Conservation (phyloP, 2,113 vertebrate species). For the Falcunculus frontatus region DNA sequence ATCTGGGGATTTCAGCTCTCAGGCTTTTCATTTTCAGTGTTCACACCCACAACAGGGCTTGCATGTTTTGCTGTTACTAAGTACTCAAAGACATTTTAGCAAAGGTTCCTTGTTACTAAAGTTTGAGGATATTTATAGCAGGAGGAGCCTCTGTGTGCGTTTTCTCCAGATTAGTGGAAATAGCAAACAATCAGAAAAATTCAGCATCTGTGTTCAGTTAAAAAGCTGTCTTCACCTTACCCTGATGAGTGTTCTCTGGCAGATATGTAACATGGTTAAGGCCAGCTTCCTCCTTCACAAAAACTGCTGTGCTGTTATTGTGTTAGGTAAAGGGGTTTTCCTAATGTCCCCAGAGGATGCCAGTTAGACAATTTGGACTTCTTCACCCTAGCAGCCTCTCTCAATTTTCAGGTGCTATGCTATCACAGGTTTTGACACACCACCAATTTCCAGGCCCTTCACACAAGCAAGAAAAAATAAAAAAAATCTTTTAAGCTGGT, state of each 20-base stretch:
- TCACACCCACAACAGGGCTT: background rate
- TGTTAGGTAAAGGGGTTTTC: background rate
- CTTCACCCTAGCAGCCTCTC: background rate
- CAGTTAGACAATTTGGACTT: background rate
- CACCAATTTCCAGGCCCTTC: background rate
- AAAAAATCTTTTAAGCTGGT: background rate
- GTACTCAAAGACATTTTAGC: background rate
- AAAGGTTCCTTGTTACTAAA: background rate
- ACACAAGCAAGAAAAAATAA: background rate
- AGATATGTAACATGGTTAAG: background rate
- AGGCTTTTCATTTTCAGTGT: background rate
- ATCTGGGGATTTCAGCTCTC: background rate
- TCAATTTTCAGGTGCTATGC: background rate
- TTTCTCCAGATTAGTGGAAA: background rate
- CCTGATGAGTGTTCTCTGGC: background rate
- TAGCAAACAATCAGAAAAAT: background rate
- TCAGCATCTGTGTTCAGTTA: background rate
- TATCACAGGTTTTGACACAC: background rate
- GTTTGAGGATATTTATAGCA: accelerated
- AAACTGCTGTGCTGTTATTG: background rate
- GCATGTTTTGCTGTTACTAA: background rate
- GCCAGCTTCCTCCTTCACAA: background rate
- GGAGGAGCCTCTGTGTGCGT: background rate
- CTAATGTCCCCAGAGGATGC: background rate
- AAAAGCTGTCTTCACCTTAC: conserved; percentile 1